Percentiles rank a stretch among this genome's conserved stretches.
phyloP scores from a whole-genome alignment of 2,888 invertebrate genomes.

The Caenorhabditis japonica region DNA sequence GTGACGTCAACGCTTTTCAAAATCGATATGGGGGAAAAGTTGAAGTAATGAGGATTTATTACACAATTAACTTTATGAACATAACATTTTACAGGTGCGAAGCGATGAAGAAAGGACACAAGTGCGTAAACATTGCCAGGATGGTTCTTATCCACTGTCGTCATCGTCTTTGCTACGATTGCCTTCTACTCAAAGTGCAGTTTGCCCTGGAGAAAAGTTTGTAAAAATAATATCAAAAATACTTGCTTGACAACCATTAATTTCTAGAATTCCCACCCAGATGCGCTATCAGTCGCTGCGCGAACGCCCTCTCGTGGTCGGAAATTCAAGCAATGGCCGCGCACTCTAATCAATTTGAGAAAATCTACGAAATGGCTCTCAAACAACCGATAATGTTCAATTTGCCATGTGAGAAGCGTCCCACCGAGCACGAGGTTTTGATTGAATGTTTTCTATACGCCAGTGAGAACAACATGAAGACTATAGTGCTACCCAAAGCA shows the following conservation, averaged over 20 bases:
- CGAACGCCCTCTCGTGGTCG: slow-evolving; percentile 46
- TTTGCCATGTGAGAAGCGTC: slow-evolving; percentile 31
- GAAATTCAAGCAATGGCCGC: slow-evolving; percentile 43
- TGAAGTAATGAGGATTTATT: slow-evolving; percentile 22
- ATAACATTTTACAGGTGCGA: slow-evolving; percentile 32
- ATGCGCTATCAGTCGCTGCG: slow-evolving; percentile 53
- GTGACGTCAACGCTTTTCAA: slow-evolving; percentile 41
- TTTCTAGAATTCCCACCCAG: slow-evolving; percentile 45
- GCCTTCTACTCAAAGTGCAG: slow-evolving; percentile 52
- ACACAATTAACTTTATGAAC: too few relatives aligned
- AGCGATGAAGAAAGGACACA: slow-evolving; percentile 29
- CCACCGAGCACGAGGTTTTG: slow-evolving; percentile 44
- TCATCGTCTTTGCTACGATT: slow-evolving; percentile 65
- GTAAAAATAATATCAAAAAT: neutral
- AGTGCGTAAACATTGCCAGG: slow-evolving; percentile 63
- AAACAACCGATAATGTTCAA: slow-evolving; percentile 29
- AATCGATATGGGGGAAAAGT: slow-evolving; percentile 46
- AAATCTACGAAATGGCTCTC: slow-evolving; percentile 30
- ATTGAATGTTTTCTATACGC: slow-evolving; percentile 62
- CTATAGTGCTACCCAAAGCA: slow-evolving; percentile 54
- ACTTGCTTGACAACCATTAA: neutral
- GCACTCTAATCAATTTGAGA: slow-evolving; percentile 20
- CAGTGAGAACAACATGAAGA: slow-evolving; percentile 54
- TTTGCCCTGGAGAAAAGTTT: slow-evolving; percentile 42
- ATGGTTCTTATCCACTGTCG: slow-evolving; percentile 63